Evolutionary conservation across 1,140 invertebrate species (phyloP).

Genomic region (Brachionus rubens): DNA sequence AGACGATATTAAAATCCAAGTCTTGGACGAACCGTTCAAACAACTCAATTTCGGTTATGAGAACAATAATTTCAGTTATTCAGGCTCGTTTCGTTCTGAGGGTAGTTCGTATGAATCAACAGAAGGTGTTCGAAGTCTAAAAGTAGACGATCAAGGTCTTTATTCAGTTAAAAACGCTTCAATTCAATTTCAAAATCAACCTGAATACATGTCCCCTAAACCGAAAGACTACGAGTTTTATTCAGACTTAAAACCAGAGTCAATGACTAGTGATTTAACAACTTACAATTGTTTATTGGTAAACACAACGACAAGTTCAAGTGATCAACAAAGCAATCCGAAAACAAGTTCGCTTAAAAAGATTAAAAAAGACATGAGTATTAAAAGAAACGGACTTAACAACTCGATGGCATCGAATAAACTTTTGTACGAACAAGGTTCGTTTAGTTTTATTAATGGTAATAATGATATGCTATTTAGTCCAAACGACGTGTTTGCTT

Average conservation of each 20-base stretch:
- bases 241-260: not conserved
- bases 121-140: not conserved
- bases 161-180: constrained; percentile 32
- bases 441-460: constrained; percentile 21
- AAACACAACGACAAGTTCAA: not conserved
- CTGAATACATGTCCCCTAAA: not conserved
- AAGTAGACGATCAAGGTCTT: not conserved
- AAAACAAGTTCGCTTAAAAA: constrained; percentile 28
- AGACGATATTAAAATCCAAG: constrained; percentile 22
- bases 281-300: constrained; percentile 2
- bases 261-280: not conserved
- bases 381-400: not conserved
- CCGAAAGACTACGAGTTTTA: not conserved
- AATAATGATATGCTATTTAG: constrained; percentile 25
- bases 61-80: constrained; percentile 38
- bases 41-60: constrained; percentile 14
- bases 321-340: not conserved
- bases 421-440: no score
- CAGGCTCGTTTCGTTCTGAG: not conserved
- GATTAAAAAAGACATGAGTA: constrained; percentile 23
- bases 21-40: not conserved
- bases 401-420: not conserved
- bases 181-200: constrained; percentile 27
- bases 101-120: constrained; percentile 10
- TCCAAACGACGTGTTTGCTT: constrained; percentile 27